phyloP scores from a whole-genome alignment of 2,888 invertebrate genomes.

The Eupsilia transversa region DNA sequence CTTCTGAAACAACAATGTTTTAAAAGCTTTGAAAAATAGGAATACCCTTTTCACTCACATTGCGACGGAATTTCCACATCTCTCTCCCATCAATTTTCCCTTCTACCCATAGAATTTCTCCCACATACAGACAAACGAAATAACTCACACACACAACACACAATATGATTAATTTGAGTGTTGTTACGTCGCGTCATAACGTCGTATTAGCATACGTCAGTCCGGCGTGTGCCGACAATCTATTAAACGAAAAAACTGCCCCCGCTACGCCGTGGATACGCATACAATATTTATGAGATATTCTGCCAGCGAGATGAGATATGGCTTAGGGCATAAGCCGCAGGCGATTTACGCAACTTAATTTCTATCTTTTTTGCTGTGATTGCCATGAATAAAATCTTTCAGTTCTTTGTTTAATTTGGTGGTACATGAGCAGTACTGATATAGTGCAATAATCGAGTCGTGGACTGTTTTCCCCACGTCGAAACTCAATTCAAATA shows the following conservation, averaged over 20 bases:
- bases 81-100: conserved; percentile 27
- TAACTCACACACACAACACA: conserved; percentile 23
- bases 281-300: conserved; percentile 84
- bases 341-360: conserved; percentile 11
- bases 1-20: background rate
- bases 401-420: too few species aligned
- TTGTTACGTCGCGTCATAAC: conserved; percentile 45
- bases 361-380: too few species aligned
- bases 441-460: too few species aligned
- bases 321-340: conserved; percentile 12
- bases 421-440: too few species aligned
- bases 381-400: too few species aligned
- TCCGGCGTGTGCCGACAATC: conserved; percentile 77
- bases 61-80: conserved; percentile 9
- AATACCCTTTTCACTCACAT: background rate
- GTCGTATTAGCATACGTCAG: conserved; percentile 66
- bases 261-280: conserved; percentile 69
- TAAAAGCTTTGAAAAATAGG: background rate
- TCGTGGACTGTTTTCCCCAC: too few species aligned
- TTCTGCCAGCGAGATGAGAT: conserved; percentile 58
- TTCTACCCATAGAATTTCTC: conserved; percentile 18
- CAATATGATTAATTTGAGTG: conserved; percentile 58
- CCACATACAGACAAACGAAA: conserved; percentile 10
- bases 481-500: too few species aligned
- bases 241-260: conserved; percentile 80